Evolutionary conservation across 2,888 invertebrate genomes (phyloP), one percentile per base, ranked within the genome.

Genomic region (Heliconius ismenius): DNA sequence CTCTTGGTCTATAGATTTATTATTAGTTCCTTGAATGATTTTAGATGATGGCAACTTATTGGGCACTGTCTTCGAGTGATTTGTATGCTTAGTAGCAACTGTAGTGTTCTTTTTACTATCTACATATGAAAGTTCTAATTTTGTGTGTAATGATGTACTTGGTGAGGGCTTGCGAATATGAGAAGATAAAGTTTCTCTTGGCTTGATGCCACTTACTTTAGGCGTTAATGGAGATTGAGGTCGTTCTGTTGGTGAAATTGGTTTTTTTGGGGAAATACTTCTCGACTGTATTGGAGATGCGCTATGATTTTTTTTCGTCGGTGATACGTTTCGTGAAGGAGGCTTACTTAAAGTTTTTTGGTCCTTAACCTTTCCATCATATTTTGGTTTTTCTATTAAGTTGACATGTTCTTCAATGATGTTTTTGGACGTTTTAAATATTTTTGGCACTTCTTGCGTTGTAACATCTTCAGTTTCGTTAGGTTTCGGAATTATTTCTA

Each of bases 251-350:
- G 87, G 83, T 10, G 86, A 83, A 2, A 87, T 62, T 10, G 87
- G 84, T 83, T 93, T 94, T 81, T 90, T 91, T 3, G 93, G 92
- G 2, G 93, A 92, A 77, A 87, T 86, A 77, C 92, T 91, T 81
- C 93, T 89, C 10, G 86, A 82, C 39, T 86, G 83, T 28, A 90
- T 89, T 28, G 86, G 82, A 60, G 78, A 84, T 11, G 88, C 86
- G 24, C 78, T 76, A 78, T 87, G 87, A 74, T 82, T 79, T 81
- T 87, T 92, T 80, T 94, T 94, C 7, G 84, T 86, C 36, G 93
- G 92, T 7, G 92, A 92, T 26, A 86, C 83, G 79, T 87, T 92
- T 81, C 91, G 86, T 6, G 90, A 87, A 39, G 86, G 81, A 74
- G 87, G 85, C 79, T 91, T 92, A 73, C 79, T 87, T 15, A 83